Base-by-base conservation (phyloP, 1,140 invertebrate species). In the Octopus sinensis region DNA sequence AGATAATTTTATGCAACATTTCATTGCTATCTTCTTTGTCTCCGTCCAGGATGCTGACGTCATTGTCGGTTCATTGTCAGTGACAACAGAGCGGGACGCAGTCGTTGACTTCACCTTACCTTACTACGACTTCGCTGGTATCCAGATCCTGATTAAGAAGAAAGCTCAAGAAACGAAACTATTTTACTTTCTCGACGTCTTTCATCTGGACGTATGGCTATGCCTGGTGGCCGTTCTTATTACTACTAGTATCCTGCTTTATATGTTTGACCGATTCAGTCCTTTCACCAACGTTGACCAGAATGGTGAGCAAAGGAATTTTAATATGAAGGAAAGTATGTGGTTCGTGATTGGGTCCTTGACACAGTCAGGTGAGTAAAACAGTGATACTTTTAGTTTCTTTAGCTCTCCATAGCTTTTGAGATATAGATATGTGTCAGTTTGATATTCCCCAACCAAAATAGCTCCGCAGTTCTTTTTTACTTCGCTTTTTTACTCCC, bases 331-430 rank as follows among this genome's bases (percentile, higher is more conserved):
- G 76, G 86, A 87, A 91, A 96, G 95, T 85, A 96, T 97, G 86
- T 97, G 96, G 96, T 97, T 97, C 87, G 95, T 96, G 0, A 88
- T 97, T 54, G 97, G 96, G 1, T 96, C 96, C 3, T 96, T 97
- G 86, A 97, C 96, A 0, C 95, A 96, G 1, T 96, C 97, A 91
- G 96, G 96, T 86, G 76, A 79, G 80, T 43, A 43, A 43, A 43
- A 43, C 30, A 43, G 30, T 43, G 30, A 43, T 2, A 43, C 0
- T 43, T 3, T 43, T 43, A 43, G 30, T 43, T 43, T 43, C 30
- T 43, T 43, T 43, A 43, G 30, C 1, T 43, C 30, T 1, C 30
- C 30, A 43, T 43, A 2, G 30, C 30, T 43, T 43, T 43, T 43
- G 30, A 43, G 30, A 43, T 3, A 0, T 43, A 2, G 30, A 43